Base-by-base conservation (phyloP, 1,140 invertebrate species). In the Epicauta chinensis region DNA sequence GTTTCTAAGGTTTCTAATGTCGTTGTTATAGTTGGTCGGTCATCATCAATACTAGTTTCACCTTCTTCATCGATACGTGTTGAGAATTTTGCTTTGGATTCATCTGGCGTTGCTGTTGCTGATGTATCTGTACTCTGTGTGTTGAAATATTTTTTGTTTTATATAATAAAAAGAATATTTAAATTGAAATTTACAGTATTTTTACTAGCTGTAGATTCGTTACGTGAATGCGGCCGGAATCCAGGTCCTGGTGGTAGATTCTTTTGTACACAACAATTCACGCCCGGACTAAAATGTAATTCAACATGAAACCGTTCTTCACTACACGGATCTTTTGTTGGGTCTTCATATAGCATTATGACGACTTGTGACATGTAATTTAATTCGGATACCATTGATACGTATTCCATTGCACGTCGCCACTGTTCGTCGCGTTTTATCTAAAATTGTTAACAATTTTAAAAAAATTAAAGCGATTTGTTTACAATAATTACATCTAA, bases 321-420 rank as follows among this genome's bases (percentile, higher is more conserved):
- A 10, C 89, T 91, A 32, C 77, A 81, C 0, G 88, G 87, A 73
- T 93, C 92, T 71, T 98, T 97, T 0, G 91, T 97, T 3, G 93
- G 93, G 75, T 99, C 95, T 75, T 99, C 96, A 69, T 98, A 98
- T n/a, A 98, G 73, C 94, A 98, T 98, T 3, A 99, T 91, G 0
- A 98, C 94, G 42, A 98, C 91, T 74, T 99, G 97, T 0, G 96
- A 97, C 89, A 99, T 94, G 71, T 99, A 99, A 75, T 99, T 99
- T 1, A 99, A 78, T 72, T 99, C 97, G 0, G 94, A 92, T 1
- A 98, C 93, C 78, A 93, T 92, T 39, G 89, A 92, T 1, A 99
- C 86, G 68, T 98, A 99, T 64, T 98, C 93, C 93, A 98, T 96
- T 0, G 97, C 97, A 52, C 95, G 80, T 5, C 89, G 81, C 97